These are phyloP conservation scores for Hyla sarda DNA, from an alignment of 2,113 vertebrate species.

Conservation along the genomic window DNA sequence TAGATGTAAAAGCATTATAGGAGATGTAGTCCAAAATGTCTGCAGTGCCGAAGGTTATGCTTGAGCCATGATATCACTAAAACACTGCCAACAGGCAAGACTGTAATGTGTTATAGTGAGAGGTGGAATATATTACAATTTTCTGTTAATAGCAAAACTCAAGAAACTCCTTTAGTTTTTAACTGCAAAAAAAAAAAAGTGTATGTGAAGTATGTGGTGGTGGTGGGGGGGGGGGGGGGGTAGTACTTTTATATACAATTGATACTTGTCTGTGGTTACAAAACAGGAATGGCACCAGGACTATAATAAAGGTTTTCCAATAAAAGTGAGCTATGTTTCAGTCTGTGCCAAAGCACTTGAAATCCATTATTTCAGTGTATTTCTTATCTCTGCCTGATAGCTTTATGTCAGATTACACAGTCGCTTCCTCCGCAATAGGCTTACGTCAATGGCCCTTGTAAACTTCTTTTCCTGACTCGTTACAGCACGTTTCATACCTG, in stretches of 20 bases:
- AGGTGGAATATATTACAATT: no score
- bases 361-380: neutral
- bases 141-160: no score
- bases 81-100: no score
- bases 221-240: neutral
- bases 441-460: conserved; percentile 41
- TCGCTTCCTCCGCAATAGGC: conserved; percentile 13
- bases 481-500: conserved; percentile 12
- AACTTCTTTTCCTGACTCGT: conserved; percentile 27
- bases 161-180: neutral
- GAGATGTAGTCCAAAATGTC: no score
- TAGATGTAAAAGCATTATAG: no score
- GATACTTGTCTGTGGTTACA: neutral
- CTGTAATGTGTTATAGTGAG: no score
- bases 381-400: conserved; percentile 25
- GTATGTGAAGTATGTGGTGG: no score
- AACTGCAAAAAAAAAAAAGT: neutral
- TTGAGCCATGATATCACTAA: no score
- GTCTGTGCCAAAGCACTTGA: conserved; percentile 19
- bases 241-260: neutral
- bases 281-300: neutral
- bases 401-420: conserved; percentile 8
- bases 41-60: no score
- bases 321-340: conserved; percentile 24
- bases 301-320: neutral